Evolutionary conservation across 2,113 vertebrate genomes (phyloP).

Genomic region (Bubo blakistoni): DNA sequence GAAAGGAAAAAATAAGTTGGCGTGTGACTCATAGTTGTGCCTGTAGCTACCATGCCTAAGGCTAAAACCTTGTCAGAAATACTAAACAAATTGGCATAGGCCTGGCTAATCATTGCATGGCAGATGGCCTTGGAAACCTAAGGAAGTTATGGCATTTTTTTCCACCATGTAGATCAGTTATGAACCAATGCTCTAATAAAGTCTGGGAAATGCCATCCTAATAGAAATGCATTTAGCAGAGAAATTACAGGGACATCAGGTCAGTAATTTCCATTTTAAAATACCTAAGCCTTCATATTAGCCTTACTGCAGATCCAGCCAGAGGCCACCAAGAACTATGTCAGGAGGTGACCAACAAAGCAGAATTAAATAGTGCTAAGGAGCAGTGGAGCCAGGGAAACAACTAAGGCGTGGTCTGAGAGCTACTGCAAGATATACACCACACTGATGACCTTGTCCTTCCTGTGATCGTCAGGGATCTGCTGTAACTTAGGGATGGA

Average conservation of each 20-base stretch:
- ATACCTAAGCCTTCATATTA: not conserved
- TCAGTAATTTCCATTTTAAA: not conserved
- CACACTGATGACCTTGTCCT: not conserved
- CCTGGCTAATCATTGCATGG: not conserved
- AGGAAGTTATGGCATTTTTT: not conserved
- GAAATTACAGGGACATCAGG: not conserved
- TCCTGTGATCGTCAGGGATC: not conserved
- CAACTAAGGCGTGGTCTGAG: not conserved
- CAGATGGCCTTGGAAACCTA: not conserved
- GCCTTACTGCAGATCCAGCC: not conserved
- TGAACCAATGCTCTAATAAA: not conserved
- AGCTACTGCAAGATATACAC: not conserved
- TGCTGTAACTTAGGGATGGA: not conserved
- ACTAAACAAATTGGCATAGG: not conserved
- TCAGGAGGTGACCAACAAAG: not conserved
- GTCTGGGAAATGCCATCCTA: not conserved
- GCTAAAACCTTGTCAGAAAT: not conserved
- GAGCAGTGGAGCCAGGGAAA: not conserved
- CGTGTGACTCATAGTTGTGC: not conserved
- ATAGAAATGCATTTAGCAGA: not conserved
- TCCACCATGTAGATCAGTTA: not conserved
- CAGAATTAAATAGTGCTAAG: not conserved
- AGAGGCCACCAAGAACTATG: not conserved
- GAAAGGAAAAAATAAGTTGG: not conserved
- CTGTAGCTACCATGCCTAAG: not conserved